These are phyloP conservation scores for Augochlora pura DNA, from an alignment of 1,140 invertebrate species.

Conservation along the genomic window DNA sequence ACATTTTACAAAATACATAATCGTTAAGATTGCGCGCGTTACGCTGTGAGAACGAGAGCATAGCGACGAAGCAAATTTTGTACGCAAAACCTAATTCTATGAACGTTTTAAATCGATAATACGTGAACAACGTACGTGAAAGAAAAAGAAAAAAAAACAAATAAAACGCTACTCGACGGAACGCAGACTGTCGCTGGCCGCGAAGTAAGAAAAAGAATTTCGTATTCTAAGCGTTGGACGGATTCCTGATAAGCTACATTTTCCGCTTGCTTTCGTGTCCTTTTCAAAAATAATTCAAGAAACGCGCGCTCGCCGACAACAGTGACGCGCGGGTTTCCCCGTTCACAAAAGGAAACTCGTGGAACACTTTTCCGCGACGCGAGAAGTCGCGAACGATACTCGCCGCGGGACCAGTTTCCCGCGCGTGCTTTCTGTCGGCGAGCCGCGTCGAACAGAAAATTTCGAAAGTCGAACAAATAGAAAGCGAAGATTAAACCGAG, in stretches of 20 bases:
- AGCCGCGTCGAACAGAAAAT: neutral
- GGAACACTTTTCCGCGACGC: too few species aligned
- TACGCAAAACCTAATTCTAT: conserved; percentile 20
- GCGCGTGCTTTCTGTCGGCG: too few species aligned
- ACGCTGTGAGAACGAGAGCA: neutral
- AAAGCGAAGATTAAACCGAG: neutral
- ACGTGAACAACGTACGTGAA: neutral
- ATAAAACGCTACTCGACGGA: conserved; percentile 19
- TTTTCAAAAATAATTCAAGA: conserved; percentile 21
- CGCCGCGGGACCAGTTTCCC: too few species aligned
- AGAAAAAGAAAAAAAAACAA: too few species aligned
- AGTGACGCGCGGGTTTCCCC: too few species aligned
- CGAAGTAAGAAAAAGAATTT: conserved; percentile 19
- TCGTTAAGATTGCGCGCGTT: neutral
- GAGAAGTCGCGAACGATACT: too few species aligned
- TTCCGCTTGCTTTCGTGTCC: conserved; percentile 31
- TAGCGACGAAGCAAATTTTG: neutral
- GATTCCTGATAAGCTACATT: conserved; percentile 74
- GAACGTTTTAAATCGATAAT: conserved; percentile 8
- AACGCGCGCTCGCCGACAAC: too few species aligned
- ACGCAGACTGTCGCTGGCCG: conserved; percentile 4
- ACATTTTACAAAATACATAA: conserved; percentile 25
- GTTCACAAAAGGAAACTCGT: too few species aligned
- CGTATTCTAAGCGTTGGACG: conserved; percentile 67
- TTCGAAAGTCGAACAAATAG: neutral